Evolutionary conservation across 2,113 vertebrate species (phyloP).

Genomic region (Nematolebias whitei): DNA sequence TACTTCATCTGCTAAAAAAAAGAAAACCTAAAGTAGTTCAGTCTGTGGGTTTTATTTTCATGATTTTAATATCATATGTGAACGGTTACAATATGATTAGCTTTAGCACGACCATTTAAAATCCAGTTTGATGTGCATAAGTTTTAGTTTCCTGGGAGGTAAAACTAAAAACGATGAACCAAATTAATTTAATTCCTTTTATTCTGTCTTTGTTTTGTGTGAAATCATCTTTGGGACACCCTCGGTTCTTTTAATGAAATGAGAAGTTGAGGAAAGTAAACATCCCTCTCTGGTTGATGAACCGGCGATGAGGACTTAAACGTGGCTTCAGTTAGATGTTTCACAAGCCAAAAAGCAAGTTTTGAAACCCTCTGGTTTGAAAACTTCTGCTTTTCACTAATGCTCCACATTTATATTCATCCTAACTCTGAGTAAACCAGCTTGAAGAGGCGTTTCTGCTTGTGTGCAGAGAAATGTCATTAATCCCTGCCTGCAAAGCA

Average conservation of each 20-base stretch:
- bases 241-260: conserved; percentile 6
- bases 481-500: neutral
- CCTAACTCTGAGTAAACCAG: neutral
- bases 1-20: neutral
- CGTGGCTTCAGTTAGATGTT: neutral
- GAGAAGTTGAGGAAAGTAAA: neutral
- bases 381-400: no score
- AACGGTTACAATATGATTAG: no score
- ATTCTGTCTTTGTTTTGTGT: neutral
- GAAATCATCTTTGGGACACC: neutral
- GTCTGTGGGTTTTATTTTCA: neutral
- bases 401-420: neutral
- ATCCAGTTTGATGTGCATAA: neutral
- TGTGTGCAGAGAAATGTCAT: neutral
- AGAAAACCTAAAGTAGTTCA: neutral
- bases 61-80: neutral
- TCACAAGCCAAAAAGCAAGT: no score
- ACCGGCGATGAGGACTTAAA: neutral
- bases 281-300: neutral
- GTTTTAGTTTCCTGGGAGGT: no score
- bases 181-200: no score
- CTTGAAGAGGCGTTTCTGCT: neutral
- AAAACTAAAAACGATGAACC: no score
- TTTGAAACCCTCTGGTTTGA: neutral
- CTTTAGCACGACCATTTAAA: neutral